phyloP scores from a whole-genome alignment of 2,797 vertebrate genomes.

The Meda fulgida region DNA sequence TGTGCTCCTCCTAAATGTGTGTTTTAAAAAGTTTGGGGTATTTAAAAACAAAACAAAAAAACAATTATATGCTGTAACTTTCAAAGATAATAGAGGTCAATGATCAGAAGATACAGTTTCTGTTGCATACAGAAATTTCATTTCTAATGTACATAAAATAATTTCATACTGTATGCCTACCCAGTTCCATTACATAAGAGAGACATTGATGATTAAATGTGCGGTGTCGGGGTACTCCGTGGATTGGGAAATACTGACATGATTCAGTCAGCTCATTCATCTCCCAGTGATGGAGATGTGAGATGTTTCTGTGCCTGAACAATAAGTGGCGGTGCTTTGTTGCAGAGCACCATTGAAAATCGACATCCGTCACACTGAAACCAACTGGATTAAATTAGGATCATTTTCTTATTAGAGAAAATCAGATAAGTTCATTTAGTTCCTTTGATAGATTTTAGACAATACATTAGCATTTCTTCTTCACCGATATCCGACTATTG shows the following conservation, averaged over 20 bases:
- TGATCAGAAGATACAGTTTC: neutral
- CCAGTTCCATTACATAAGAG: neutral
- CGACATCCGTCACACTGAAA: neutral
- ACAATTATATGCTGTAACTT: neutral
- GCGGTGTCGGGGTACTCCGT: neutral
- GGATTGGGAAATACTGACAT: conserved; percentile 20
- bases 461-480: neutral
- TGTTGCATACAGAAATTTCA: neutral
- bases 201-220: neutral
- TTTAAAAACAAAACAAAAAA: neutral
- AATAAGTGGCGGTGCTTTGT: neutral
- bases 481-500: neutral
- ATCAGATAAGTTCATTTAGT: conserved; percentile 5
- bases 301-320: conserved; percentile 16
- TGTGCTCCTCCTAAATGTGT: too few relatives aligned
- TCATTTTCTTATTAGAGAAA: neutral
- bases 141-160: neutral
- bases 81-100: neutral
- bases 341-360: neutral
- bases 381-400: neutral
- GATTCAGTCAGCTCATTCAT: conserved; percentile 7
- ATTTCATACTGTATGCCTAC: neutral
- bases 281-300: conserved; percentile 13
- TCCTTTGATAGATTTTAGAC: neutral
- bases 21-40: neutral